phyloP scores from a whole-genome alignment of 2,797 vertebrate species.

The Hafferia zeledoni region DNA sequence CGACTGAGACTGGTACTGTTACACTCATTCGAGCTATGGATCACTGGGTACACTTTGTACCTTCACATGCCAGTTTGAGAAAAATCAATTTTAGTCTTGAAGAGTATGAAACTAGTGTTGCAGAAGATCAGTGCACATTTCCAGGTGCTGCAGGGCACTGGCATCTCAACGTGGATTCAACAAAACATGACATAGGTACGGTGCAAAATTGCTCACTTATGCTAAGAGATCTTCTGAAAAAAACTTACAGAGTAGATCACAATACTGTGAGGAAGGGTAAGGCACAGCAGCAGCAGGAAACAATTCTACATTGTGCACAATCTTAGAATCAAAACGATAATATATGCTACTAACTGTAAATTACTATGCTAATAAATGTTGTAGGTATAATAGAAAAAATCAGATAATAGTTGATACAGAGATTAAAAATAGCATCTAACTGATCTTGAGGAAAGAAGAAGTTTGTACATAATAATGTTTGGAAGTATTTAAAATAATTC shows the following conservation, averaged over 20 bases:
- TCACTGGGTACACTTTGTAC: slow-evolving; percentile 60
- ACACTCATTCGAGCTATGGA: slow-evolving; percentile 39
- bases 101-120: slow-evolving; percentile 51
- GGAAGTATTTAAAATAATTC: background rate
- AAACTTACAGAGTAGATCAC: background rate
- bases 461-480: background rate
- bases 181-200: slow-evolving; percentile 32
- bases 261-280: background rate
- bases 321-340: background rate
- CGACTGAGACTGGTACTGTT: slow-evolving; percentile 6
- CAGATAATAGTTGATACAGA: background rate
- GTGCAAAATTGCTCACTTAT: slow-evolving; percentile 16
- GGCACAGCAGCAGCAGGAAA: background rate
- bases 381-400: background rate
- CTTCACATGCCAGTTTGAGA: slow-evolving; percentile 53
- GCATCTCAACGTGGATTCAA: slow-evolving; percentile 19
- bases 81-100: slow-evolving; percentile 62
- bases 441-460: background rate
- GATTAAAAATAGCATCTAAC: background rate
- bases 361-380: background rate
- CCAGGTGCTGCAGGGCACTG: slow-evolving; percentile 60
- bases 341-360: background rate
- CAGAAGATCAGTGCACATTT: slow-evolving; percentile 65
- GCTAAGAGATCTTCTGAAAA: background rate
- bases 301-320: background rate